Evolutionary conservation across 2,113 vertebrate genomes (phyloP), one percentile per base, ranked within the genome.

Genomic region (Otis tarda): DNA sequence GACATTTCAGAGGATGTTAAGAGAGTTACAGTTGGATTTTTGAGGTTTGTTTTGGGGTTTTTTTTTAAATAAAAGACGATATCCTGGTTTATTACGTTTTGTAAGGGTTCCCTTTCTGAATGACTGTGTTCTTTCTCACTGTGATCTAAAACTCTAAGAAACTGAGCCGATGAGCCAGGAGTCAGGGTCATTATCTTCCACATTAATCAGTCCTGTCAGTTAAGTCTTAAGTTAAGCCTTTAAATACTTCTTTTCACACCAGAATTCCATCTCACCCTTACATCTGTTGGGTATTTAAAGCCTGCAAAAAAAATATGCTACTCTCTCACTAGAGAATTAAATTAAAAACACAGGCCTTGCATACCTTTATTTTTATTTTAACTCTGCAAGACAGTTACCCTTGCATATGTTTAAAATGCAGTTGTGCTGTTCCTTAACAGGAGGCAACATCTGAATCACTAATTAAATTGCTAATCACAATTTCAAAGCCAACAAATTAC

Each of bases 191-290:
- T 86, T 93, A 90, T 76, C 94, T 95, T 87, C 33, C 75, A 85
- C 50, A 63, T 93, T 97, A 89, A 95, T 89, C 95, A 96, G 65
- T 80, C 59, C 47, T 95, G 96, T 94, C 95, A 96, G 93, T 88
- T 96, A 96, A 97, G 67, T 83, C 93, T 90, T 87, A 94, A 85
- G 52, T 77, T 97, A 97, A 97, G 95, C 95, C 64, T 83, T 89
- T 97, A 97, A 97, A 96, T 93, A 94, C 93, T 97, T 96, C 93
- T 96, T 96, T 97, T 95, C 97, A 97, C 97, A 96, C 96, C 55
- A 94, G 91, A 96, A 96, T 92, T 87, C 86, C 87, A 83, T 75
- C 87, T 90, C n/a, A 83, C 57, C 45, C 78, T 56, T 71, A 92
- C 16, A 95, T 90, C 83, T 88, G 90, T 31, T 70, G 57, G 30